A percentile compares a stretch with the other conserved stretches of the same genome.
These are phyloP conservation scores for Pristionchus pacificus DNA, from an alignment of 1,140 invertebrate species.

Conservation along the genomic window DNA sequence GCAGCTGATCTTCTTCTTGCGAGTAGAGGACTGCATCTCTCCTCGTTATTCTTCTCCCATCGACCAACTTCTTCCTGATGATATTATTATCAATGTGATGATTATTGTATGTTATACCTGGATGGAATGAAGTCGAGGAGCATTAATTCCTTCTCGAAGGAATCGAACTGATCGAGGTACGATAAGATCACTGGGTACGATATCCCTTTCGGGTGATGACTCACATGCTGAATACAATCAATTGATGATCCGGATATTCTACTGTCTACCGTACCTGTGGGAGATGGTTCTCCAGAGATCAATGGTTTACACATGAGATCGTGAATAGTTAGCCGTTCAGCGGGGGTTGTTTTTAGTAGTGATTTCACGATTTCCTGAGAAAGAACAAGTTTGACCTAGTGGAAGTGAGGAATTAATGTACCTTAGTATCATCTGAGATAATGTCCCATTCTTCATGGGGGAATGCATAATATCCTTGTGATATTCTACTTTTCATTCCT, in stretches of 20 bases:
- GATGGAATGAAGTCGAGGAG: slow-evolving; percentile 47
- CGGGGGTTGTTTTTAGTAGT: slow-evolving; percentile 85
- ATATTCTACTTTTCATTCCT: slow-evolving; percentile 93
- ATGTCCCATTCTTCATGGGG: slow-evolving; percentile 89
- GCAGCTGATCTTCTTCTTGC: background rate
- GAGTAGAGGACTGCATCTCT: background rate
- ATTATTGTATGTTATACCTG: slow-evolving; percentile 21
- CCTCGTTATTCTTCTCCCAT: background rate
- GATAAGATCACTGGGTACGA: slow-evolving; percentile 4
- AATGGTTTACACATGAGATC: slow-evolving; percentile 81
- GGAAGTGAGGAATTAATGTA: background rate
- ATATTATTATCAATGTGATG: background rate
- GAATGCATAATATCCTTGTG: slow-evolving; percentile 90
- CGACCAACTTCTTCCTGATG: slow-evolving; percentile 92
- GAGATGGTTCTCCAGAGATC: slow-evolving; percentile 69
- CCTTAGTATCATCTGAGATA: slow-evolving; percentile 75
- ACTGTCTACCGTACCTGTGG: slow-evolving; percentile 72
- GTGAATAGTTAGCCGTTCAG: slow-evolving; percentile 78
- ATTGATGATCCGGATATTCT: slow-evolving; percentile 69
- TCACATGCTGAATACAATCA: slow-evolving; percentile 70
- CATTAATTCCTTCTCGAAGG: slow-evolving; percentile 34
- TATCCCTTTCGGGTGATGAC: slow-evolving; percentile 79
- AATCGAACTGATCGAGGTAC: slow-evolving; percentile 30
- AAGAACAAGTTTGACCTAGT: background rate
- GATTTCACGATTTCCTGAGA: slow-evolving; percentile 79